Conservation (phyloP, 2,888 invertebrate species). For the Allophyes oxyacanthae region DNA sequence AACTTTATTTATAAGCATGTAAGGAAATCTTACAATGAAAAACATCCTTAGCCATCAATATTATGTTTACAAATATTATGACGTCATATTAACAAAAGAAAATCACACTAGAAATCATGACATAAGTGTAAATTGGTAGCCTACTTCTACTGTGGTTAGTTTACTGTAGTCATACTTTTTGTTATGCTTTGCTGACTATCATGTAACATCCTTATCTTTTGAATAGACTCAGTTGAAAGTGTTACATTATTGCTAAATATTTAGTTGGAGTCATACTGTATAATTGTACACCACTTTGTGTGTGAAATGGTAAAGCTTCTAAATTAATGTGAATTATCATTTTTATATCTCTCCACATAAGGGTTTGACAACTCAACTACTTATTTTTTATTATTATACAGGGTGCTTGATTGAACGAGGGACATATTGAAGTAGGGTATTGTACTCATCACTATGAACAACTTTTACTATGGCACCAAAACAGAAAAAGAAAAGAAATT, state of each 20-base stretch:
- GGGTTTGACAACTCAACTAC: conserved; percentile 3
- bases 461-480: no score
- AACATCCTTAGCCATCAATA: conserved; percentile 14
- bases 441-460: no score
- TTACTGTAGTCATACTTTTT: conserved; percentile 60
- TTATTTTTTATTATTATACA: no score
- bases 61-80: conserved; percentile 43
- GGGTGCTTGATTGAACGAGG: no score
- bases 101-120: conserved; percentile 69
- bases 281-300: conserved; percentile 51
- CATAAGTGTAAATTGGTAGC: conserved; percentile 63
- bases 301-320: conserved; percentile 30
- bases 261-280: conserved; percentile 55
- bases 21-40: background rate
- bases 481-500: no score
- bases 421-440: no score
- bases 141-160: conserved; percentile 54
- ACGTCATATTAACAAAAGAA: conserved; percentile 48
- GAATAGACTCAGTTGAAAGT: conserved; percentile 72
- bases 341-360: conserved; percentile 10
- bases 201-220: conserved; percentile 74
- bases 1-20: conserved; percentile 3
- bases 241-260: conserved; percentile 72
- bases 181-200: conserved; percentile 75
- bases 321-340: conserved; percentile 16